Evolutionary conservation across 2,113 vertebrate genomes (phyloP).

Genomic region (Himantopus leucocephalus): DNA sequence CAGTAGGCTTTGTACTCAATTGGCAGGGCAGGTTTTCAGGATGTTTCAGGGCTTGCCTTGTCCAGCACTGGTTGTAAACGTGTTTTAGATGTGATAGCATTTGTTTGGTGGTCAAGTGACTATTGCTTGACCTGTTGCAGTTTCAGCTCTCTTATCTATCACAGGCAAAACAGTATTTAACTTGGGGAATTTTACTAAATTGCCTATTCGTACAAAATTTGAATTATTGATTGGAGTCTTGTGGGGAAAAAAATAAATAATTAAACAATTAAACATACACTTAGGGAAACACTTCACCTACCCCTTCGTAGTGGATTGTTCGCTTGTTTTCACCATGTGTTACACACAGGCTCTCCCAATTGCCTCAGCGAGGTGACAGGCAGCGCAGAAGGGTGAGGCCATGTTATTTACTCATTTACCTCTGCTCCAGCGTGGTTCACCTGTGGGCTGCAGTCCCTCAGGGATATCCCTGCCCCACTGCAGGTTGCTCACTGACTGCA

Average conservation of each 20-base stretch:
- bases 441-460: background rate
- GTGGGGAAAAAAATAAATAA: background rate
- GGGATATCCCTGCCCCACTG: background rate
- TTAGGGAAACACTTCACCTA: background rate
- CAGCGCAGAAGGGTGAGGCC: background rate
- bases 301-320: background rate
- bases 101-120: background rate
- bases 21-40: background rate
- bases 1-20: background rate
- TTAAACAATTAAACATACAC: background rate
- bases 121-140: too few relatives aligned
- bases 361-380: background rate
- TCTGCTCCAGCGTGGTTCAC: background rate
- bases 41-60: background rate
- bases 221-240: background rate
- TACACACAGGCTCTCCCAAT: background rate
- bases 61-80: background rate
- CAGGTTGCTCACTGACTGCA: background rate
- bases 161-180: too few relatives aligned
- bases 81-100: background rate
- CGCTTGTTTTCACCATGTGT: background rate
- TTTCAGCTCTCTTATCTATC: background rate
- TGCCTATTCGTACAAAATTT: background rate
- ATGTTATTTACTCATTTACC: background rate
- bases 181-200: background rate